Percentiles rank a stretch among this genome's conserved stretches.
Evolutionary conservation across 1,140 invertebrate genomes (phyloP).

Genomic region (Bombus impatiens): DNA sequence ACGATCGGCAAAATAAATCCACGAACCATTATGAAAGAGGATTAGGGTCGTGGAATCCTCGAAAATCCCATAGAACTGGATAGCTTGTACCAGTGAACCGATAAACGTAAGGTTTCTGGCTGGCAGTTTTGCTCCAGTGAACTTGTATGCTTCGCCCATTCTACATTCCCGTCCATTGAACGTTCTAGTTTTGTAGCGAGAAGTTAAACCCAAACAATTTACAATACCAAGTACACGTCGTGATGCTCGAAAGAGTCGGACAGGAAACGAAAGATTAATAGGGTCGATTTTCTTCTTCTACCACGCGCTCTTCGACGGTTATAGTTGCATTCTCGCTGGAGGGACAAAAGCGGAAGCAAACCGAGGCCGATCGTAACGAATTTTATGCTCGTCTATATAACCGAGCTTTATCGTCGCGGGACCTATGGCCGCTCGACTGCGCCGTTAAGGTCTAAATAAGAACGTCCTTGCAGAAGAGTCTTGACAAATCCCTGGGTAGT

Average conservation of each 20-base stretch:
- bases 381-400: slow-evolving; percentile 76
- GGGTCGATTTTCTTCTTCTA: neutral
- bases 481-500: slow-evolving; percentile 71
- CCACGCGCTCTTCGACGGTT: slow-evolving; percentile 8
- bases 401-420: slow-evolving; percentile 72
- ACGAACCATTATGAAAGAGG: slow-evolving; percentile 10
- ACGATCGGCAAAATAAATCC: neutral
- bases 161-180: neutral
- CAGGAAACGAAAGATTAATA: neutral
- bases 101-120: slow-evolving; percentile 3
- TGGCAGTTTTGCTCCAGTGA: neutral
- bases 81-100: neutral
- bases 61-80: neutral
- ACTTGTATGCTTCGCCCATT: neutral
- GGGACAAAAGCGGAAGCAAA: slow-evolving; percentile 58
- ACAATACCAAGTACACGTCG: neutral
- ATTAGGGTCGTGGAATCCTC: neutral
- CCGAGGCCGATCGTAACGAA: slow-evolving; percentile 64
- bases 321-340: slow-evolving; percentile 4
- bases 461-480: slow-evolving; percentile 70
- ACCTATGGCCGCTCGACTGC: slow-evolving; percentile 70
- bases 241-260: too few relatives aligned
- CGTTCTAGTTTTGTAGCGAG: neutral
- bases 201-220: neutral
- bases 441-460: slow-evolving; percentile 77